These are phyloP conservation scores for Entomobrya proxima DNA, from an alignment of 2,888 invertebrate species.

Conservation along the genomic window DNA sequence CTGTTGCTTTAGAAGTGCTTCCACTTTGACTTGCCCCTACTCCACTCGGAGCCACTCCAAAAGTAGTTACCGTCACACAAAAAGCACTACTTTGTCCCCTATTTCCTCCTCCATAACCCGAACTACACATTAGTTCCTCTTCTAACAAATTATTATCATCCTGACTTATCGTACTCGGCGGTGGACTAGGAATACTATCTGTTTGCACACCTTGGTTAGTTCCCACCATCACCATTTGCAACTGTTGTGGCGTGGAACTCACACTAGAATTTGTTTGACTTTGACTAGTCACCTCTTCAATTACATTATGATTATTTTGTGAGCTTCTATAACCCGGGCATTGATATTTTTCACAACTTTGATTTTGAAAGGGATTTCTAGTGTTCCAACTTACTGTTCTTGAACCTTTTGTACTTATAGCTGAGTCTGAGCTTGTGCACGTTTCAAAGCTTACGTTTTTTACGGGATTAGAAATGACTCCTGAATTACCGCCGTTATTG, in stretches of 20 bases:
- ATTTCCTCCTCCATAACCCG: not conserved
- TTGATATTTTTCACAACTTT: no score
- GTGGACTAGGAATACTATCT: conserved; percentile 51
- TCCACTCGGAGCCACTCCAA: conserved; percentile 70
- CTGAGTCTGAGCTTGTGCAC: conserved; percentile 70
- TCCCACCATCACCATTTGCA: no score
- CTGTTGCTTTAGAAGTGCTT: conserved; percentile 60
- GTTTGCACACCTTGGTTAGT: conserved; percentile 59
- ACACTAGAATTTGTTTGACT: conserved; percentile 14
- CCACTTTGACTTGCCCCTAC: no score
- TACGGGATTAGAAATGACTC: conserved; percentile 20
- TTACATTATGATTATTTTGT: not conserved
- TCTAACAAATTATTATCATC: conserved; percentile 22
- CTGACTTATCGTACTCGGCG: conserved; percentile 19
- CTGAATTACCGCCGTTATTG: not conserved
- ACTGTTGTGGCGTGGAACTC: not conserved
- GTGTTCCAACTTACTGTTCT: conserved; percentile 41
- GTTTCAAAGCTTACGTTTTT: conserved; percentile 72
- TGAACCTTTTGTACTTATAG: conserved; percentile 54
- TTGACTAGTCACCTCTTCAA: conserved; percentile 13
- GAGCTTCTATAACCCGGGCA: conserved; percentile 10
- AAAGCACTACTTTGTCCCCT: conserved; percentile 30
- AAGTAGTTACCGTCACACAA: conserved; percentile 73
- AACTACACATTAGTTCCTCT: not conserved
- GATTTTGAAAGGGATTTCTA: conserved; percentile 20